Evolutionary conservation across 2,888 invertebrate genomes (phyloP).

Genomic region (Euplagia quadripunctaria): DNA sequence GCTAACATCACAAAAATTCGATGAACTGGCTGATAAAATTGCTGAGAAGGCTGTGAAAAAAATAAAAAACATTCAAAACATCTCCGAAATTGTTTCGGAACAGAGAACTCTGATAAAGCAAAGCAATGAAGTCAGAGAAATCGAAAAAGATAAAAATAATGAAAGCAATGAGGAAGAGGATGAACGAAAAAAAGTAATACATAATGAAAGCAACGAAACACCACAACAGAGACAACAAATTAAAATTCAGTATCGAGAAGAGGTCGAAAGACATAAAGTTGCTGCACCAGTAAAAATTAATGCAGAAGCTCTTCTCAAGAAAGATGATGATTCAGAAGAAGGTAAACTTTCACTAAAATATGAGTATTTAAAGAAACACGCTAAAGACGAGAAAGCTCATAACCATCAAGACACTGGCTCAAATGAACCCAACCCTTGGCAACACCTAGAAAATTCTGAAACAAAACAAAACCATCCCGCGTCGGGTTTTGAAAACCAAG

Average conservation of each 20-base stretch:
- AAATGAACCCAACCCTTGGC: neutral
- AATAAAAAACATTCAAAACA: slow-evolving; percentile 9
- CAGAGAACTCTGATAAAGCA: neutral
- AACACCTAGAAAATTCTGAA: slow-evolving; percentile 8
- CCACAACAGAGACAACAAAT: neutral
- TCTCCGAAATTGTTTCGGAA: neutral
- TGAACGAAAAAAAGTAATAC: neutral
- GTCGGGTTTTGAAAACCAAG: neutral
- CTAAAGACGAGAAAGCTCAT: neutral
- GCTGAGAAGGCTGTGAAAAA: slow-evolving; percentile 36
- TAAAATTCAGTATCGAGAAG: neutral
- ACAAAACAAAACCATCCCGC: neutral
- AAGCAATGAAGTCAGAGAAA: neutral
- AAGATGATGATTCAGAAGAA: slow-evolving; percentile 9
- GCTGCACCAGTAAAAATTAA: slow-evolving; percentile 4
- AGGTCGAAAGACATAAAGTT: neutral
- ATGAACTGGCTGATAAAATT: slow-evolving; percentile 31
- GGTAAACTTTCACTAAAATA: slow-evolving; percentile 10
- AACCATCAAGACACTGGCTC: neutral
- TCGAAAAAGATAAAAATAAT: neutral
- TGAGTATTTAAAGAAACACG: slow-evolving; percentile 12
- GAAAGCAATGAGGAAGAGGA: neutral
- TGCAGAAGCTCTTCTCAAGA: slow-evolving; percentile 12
- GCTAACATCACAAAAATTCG: slow-evolving; percentile 34
- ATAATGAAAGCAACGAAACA: neutral